Evolutionary conservation across 1,140 invertebrate genomes (phyloP), one percentile per base, ranked within the genome.

Genomic region (Drosophila mojavensis): DNA sequence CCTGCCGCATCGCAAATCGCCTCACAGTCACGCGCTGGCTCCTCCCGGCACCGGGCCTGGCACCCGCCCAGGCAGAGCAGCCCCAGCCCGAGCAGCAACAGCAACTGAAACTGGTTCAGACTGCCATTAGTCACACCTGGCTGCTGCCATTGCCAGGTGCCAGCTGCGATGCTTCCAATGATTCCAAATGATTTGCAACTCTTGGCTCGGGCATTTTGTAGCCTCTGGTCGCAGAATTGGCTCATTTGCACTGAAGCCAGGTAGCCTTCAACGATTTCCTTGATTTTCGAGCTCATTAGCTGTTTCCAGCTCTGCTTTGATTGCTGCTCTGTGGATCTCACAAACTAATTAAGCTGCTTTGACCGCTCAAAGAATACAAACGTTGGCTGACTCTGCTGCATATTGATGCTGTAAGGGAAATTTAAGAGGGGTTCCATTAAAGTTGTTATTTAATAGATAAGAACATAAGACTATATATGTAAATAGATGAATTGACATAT

Each of bases 11-110:
- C 54, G 63, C 94, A 94, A 26, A 94, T 79, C 24, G 92, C 91
- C 72, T 94, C 94, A 71, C 94, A 94, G 1, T 79, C 67, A 2
- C 89, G 80, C 4, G 81, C 79, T 3, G 91, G 91, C 48, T 94
- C 92, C 15, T 93, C 93, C 0, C 93, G 93, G 13, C 94, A 92
- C 41, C 62, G 79, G 41, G 81, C 88, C 33, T 41, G 36, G 26
- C 67, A 63, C 11, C 39, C 51, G 10, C 11, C 28, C 7, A 70
- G 45, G 36, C 79, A 68, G 10, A 80, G 4, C 1, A 83, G 17
- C 15, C 39, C 60, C 6, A 81, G 11, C 0, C 65, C 10, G 13
- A 78, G n/a, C n/a, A 73, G 6, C 0, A 69, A 17, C 0, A 78
- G 50, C 43, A 54, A 45, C 24, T 26, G 28, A 7, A 54, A 39